These are phyloP conservation scores for Hormiphora californensis DNA, from an alignment of 37 sponge, comb jelly and placozoan species.

Conservation along the genomic window DNA sequence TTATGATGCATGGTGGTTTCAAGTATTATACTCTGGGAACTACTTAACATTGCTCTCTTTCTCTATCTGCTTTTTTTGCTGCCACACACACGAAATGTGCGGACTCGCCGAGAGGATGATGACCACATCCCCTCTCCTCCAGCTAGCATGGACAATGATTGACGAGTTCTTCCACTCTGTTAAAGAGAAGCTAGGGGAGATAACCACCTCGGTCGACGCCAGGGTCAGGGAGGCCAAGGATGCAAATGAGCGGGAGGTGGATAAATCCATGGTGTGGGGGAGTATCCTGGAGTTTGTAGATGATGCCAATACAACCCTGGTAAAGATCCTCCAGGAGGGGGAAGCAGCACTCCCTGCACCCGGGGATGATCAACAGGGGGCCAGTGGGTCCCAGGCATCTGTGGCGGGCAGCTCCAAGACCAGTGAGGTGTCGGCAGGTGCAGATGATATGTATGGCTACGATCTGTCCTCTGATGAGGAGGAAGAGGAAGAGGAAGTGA, in stretches of 20 bases:
- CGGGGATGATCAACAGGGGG: not conserved
- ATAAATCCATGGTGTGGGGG: not conserved
- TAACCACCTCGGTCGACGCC: not conserved
- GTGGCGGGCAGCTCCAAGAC: no score
- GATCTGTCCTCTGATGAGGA: conserved; percentile 11
- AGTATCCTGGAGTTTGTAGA: conserved; percentile 29
- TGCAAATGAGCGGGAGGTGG: not conserved
- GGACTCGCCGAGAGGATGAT: no score
- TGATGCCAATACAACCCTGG: conserved; percentile 1
- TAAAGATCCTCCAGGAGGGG: not conserved
- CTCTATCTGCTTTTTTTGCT: no score
- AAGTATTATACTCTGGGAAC: no score
- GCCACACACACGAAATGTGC: no score
- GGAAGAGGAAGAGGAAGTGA: not conserved
- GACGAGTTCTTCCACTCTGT: conserved; percentile 25
- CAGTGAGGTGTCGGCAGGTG: no score
- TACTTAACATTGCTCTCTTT: no score
- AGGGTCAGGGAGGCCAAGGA: not conserved
- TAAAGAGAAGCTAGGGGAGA: not conserved
- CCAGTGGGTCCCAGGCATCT: no score
- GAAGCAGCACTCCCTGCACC: not conserved
- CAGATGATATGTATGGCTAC: conserved; percentile 25
- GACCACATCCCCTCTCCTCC: no score
- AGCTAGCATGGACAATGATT: conserved; percentile 35
- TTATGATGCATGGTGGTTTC: no score